These are phyloP conservation scores for Macrotrachela quadricornifera DNA, from an alignment of 1,140 invertebrate genomes.

Conservation along the genomic window DNA sequence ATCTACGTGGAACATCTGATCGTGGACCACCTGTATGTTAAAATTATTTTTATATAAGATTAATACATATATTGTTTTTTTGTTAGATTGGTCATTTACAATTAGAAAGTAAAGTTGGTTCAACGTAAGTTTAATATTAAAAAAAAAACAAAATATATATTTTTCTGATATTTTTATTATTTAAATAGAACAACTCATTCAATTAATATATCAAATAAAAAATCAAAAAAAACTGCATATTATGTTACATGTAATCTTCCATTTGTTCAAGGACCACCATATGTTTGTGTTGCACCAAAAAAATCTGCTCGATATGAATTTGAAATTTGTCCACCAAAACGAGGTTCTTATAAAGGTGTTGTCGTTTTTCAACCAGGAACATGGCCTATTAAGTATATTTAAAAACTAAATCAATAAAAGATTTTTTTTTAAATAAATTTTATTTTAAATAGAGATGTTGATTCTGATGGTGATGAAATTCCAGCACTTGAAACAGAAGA, in stretches of 20 bases:
- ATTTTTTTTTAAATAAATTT: background rate
- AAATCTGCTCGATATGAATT: slow-evolving; percentile 19
- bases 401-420: background rate
- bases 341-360: slow-evolving; percentile 23
- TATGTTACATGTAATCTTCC: slow-evolving; percentile 24
- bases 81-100: background rate
- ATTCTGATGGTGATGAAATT: slow-evolving; percentile 29
- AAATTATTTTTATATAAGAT: too few species aligned
- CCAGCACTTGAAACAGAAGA: slow-evolving; percentile 15
- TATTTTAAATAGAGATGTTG: slow-evolving; percentile 19
- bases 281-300: slow-evolving; percentile 18
- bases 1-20: background rate
- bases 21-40: background rate
- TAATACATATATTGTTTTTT: too few species aligned
- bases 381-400: slow-evolving; percentile 20
- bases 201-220: slow-evolving; percentile 23
- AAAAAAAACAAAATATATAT: background rate
- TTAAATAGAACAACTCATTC: slow-evolving; percentile 16
- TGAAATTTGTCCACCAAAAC: slow-evolving; percentile 14
- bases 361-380: slow-evolving; percentile 22
- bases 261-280: slow-evolving; percentile 19
- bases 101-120: slow-evolving; percentile 6
- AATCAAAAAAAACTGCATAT: slow-evolving; percentile 22
- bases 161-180: background rate
- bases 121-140: background rate